phyloP scores from a whole-genome alignment of 2,797 vertebrate species.

The Eidolon dupreanum region DNA sequence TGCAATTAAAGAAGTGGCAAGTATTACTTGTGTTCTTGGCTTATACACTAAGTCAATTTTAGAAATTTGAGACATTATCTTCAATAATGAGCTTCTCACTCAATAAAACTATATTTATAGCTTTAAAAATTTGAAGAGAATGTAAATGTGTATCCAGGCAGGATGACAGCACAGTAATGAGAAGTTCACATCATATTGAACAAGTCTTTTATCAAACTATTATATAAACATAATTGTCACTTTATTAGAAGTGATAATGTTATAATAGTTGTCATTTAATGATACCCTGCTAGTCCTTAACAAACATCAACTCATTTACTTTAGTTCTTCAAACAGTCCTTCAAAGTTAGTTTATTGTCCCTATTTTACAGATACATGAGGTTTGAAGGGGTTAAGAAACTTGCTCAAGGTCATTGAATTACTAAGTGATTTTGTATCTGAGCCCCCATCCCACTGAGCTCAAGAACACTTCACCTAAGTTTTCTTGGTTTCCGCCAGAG shows the following conservation, averaged over 20 bases:
- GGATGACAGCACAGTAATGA: slow-evolving; percentile 12
- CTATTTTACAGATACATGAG: not conserved
- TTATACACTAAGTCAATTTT: not conserved
- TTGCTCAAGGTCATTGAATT: not conserved
- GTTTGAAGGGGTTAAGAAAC: not conserved
- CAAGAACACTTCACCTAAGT: not conserved
- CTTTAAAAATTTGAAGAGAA: slow-evolving; percentile 38
- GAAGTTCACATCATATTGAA: slow-evolving; percentile 7
- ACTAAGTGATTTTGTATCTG: not conserved
- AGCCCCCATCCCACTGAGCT: not conserved
- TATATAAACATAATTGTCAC: slow-evolving; percentile 58
- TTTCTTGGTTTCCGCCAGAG: not conserved
- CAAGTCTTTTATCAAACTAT: slow-evolving; percentile 46
- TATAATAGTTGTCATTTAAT: slow-evolving; percentile 44
- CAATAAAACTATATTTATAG: slow-evolving; percentile 38
- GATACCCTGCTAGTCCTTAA: not conserved
- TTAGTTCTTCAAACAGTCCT: slow-evolving; percentile 24
- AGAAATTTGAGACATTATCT: slow-evolving; percentile 31
- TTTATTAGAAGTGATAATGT: slow-evolving; percentile 33
- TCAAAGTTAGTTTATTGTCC: slow-evolving; percentile 21
- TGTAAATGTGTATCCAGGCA: slow-evolving; percentile 9
- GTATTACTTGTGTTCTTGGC: not conserved
- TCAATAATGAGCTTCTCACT: slow-evolving; percentile 27
- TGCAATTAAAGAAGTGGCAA: slow-evolving; percentile 8
- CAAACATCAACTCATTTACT: not conserved